These are phyloP conservation scores for Falcaria lacertinaria DNA, from an alignment of 2,888 invertebrate species.

Conservation along the genomic window DNA sequence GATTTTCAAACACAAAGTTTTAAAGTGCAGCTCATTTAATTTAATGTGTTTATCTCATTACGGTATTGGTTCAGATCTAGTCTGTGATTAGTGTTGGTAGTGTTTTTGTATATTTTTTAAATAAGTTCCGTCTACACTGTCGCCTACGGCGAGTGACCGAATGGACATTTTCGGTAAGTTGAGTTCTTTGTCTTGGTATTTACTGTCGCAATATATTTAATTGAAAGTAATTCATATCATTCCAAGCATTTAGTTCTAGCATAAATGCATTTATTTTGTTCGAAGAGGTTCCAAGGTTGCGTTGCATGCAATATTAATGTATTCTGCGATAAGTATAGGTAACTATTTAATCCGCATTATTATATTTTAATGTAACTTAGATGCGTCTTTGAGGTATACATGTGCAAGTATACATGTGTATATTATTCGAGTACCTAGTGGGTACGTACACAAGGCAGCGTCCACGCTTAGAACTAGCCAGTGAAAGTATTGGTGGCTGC, in stretches of 20 bases:
- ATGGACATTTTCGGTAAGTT: constrained; percentile 37
- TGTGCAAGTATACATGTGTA: neutral
- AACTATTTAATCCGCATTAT: neutral
- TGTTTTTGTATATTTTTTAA: constrained; percentile 26
- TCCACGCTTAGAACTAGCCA: neutral
- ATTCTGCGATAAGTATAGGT: neutral
- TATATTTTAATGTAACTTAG: neutral
- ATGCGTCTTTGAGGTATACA: too few relatives aligned
- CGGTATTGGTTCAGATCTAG: constrained; percentile 22
- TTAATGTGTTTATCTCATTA: constrained; percentile 19
- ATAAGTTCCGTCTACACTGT: constrained; percentile 40
- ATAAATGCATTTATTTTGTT: too few relatives aligned
- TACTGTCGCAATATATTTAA: neutral
- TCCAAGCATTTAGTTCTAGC: too few relatives aligned
- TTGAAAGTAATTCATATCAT: neutral
- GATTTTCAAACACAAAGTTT: constrained; percentile 14
- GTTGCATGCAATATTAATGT: neutral
- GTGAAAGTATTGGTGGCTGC: neutral
- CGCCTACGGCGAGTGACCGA: constrained; percentile 26
- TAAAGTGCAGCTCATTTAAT: constrained; percentile 10
- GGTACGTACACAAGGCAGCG: neutral
- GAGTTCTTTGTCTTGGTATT: constrained; percentile 8
- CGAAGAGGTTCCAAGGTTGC: neutral
- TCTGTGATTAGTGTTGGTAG: constrained; percentile 44
- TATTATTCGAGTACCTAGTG: too few relatives aligned